Evolutionary conservation across 2,113 vertebrate genomes (phyloP), one percentile per base, ranked within the genome.

Genomic region (Carlito syrichta): DNA sequence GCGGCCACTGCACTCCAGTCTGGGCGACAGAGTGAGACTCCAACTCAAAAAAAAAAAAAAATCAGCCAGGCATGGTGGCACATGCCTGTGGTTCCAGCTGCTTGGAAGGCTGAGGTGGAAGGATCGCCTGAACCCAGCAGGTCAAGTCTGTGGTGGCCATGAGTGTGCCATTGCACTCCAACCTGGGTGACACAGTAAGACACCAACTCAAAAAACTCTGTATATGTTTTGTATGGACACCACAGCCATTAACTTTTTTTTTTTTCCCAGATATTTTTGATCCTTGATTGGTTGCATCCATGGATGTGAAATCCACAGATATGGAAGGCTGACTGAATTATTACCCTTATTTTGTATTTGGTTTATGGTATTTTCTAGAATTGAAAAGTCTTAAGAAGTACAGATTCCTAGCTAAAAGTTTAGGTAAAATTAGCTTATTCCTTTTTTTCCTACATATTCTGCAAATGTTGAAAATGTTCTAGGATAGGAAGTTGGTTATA

Each of bases 311-410:
- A 30, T 43, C 71, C 40, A 74, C 25, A 8, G 71, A 74, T 48
- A 30, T 43, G 43, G 14, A 74, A 43, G 43, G 14, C 43, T 45
- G 71, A 30, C 43, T 32, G 43, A 45, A 48, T 32, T 94, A 66
- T 60, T 88, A 78, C 54, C 38, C 19, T 77, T 92, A 68, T 62
- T 97, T 94, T 7, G 6, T 62, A 89, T 88, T 96, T 96, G 68
- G 16, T 74, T 56, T 91, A 69, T 92, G 40, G 14, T 83, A n/a
- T 90, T 92, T 71, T 78, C 19, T 91, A 93, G 40, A 86, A 71
- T 43, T 94, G 60, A 25, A 54, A 84, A 85, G 60, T 79, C 25
- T 27, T 92, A 69, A 86, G 32, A 73, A 68, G 13, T 86, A 23
- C 4, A 48, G 14, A 86, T 85, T 87, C 25, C 35, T 86, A 60